phyloP scores from a whole-genome alignment of 37 sponge, comb jelly and placozoan genomes.

The Petrosia ficiformis region DNA sequence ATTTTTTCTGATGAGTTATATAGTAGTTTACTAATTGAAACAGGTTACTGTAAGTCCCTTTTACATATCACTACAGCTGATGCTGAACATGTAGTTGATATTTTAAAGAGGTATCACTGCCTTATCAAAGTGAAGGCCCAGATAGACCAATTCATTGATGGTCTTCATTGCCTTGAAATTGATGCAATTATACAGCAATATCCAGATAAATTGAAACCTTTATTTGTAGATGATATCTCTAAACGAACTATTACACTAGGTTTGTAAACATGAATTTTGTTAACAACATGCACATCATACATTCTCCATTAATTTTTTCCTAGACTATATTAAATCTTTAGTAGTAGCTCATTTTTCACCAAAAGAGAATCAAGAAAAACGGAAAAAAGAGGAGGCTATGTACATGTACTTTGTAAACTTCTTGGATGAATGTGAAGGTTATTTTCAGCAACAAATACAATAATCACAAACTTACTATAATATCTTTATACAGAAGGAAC shows the following conservation, averaged over 20 bases:
- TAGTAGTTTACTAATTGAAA: not conserved
- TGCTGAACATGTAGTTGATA: not conserved
- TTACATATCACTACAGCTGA: not conserved
- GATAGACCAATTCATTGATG: slow-evolving; percentile 3
- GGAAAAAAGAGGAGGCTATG: slow-evolving; percentile 9
- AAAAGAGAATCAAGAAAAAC: too few relatives aligned
- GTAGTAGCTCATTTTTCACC: too few relatives aligned
- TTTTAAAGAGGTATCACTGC: not conserved
- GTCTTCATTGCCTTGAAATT: not conserved
- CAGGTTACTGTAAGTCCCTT: not conserved
- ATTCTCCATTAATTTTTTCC: too few relatives aligned
- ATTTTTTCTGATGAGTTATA: not conserved
- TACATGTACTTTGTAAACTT: slow-evolving; percentile 48
- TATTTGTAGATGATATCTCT: slow-evolving; percentile 28
- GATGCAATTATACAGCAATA: not conserved
- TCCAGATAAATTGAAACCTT: slow-evolving; percentile 16
- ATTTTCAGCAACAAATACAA: not conserved
- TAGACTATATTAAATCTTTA: too few relatives aligned
- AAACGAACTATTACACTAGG: not conserved
- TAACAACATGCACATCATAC: too few relatives aligned
- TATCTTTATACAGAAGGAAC: slow-evolving; percentile 12
- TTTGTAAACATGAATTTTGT: not conserved
- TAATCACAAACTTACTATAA: not conserved
- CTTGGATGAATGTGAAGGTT: slow-evolving; percentile 48
- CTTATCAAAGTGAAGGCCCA: slow-evolving; percentile 4